Evolutionary conservation across 2,113 vertebrate genomes (phyloP).

Genomic region (Sceloporus tristichus): DNA sequence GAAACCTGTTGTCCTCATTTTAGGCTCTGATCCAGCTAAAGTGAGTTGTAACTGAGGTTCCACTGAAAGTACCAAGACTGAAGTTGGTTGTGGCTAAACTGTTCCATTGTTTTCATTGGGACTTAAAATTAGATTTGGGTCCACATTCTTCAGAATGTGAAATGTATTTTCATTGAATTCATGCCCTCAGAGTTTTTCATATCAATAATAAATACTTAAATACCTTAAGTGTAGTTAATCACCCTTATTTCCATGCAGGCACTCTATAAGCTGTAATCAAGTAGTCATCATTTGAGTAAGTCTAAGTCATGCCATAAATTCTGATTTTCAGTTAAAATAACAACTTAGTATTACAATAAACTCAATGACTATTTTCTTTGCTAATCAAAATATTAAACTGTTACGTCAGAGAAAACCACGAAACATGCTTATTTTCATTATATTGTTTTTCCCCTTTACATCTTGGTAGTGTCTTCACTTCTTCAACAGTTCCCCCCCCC

Average conservation of each 20-base stretch:
- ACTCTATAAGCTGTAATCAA: background rate
- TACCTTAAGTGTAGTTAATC: slow-evolving; percentile 20
- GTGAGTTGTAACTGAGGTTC: background rate
- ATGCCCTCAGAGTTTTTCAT: fast-evolving
- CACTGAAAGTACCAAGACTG: background rate
- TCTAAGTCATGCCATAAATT: slow-evolving; percentile 29
- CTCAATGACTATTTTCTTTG: slow-evolving; percentile 13
- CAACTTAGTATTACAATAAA: slow-evolving; percentile 18
- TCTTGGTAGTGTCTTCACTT: slow-evolving; percentile 28
- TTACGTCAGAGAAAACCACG: background rate
- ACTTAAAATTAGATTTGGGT: background rate
- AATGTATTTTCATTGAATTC: slow-evolving; percentile 7
- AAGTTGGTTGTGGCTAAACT: background rate
- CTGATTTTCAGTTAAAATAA: background rate
- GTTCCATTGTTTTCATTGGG: background rate
- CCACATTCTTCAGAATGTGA: background rate
- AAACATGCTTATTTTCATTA: background rate
- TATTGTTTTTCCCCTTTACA: background rate
- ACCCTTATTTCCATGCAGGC: slow-evolving; percentile 4
- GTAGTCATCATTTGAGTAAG: slow-evolving; percentile 12
- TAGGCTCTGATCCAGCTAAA: background rate
- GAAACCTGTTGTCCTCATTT: background rate
- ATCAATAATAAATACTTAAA: background rate
- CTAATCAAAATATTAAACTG: slow-evolving; percentile 16
- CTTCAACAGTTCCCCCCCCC: slow-evolving; percentile 23